Evolutionary conservation across 2,888 invertebrate species (phyloP).

Genomic region (Nomada ferruginata): DNA sequence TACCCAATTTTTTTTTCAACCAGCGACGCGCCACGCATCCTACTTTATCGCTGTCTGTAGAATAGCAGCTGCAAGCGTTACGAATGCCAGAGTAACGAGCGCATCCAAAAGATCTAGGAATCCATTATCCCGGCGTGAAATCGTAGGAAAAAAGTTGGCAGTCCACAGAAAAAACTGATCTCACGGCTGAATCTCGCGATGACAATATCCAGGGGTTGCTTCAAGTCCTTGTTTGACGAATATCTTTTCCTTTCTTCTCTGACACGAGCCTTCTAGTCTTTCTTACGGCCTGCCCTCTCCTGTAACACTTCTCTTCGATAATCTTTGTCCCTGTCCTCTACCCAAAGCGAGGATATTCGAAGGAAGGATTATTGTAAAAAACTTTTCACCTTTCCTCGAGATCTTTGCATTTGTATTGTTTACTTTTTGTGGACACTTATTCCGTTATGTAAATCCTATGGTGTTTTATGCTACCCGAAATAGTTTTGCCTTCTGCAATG

Average conservation of each 20-base stretch:
- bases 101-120: constrained; percentile 82
- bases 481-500: no score
- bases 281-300: constrained; percentile 22
- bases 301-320: constrained; percentile 8
- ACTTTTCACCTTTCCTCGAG: not conserved
- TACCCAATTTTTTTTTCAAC: constrained; percentile 13
- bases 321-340: constrained; percentile 26
- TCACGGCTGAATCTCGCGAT: constrained; percentile 78
- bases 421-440: not conserved
- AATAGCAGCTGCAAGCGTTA: constrained; percentile 80
- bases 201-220: constrained; percentile 77
- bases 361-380: constrained; percentile 17
- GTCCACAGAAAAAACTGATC: constrained; percentile 77
- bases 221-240: constrained; percentile 66
- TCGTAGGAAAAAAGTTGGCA: constrained; percentile 75
- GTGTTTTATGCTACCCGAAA: not conserved
- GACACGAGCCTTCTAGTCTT: constrained; percentile 19
- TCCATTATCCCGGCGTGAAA: constrained; percentile 81
- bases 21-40: constrained; percentile 26
- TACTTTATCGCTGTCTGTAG: constrained; percentile 55
- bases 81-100: constrained; percentile 83
- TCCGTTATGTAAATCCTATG: not conserved
- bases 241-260: constrained; percentile 47
- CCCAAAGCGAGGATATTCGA: constrained; percentile 11
- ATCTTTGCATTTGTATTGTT: not conserved